Conservation (phyloP, 2,888 invertebrate genomes). For the Callimorpha dominula region DNA sequence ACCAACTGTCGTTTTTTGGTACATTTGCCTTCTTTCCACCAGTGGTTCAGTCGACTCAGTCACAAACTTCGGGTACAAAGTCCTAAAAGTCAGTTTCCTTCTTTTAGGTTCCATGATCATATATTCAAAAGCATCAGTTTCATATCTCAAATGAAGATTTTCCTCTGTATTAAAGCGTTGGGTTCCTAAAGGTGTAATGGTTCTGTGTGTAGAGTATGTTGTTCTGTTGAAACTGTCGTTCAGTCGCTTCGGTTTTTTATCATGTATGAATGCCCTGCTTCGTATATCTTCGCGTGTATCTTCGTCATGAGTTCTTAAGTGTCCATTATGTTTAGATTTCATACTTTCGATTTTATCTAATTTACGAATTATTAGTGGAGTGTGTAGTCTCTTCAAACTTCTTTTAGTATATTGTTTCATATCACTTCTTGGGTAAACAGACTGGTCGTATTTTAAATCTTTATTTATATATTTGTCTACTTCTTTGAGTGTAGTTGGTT, state of each 20-base stretch:
- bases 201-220: background rate
- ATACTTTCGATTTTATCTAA: background rate
- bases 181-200: background rate
- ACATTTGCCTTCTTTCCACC: background rate
- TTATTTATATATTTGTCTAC: background rate
- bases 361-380: background rate
- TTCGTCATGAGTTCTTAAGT: background rate
- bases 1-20: no score
- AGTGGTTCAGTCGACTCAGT: background rate
- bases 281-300: no score
- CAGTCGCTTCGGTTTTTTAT: background rate
- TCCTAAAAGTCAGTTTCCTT: conserved; percentile 1
- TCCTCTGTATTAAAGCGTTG: background rate
- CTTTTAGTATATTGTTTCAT: background rate
- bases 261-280: background rate
- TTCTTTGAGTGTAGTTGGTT: background rate
- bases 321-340: background rate
- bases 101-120: background rate
- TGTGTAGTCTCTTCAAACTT: background rate
- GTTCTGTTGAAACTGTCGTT: background rate
- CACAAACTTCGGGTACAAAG: background rate
- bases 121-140: conserved; percentile 3
- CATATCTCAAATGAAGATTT: background rate
- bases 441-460: background rate
- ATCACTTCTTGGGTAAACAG: background rate